Conservation (phyloP, 2,113 vertebrate species). For the Tyrannus savana region DNA sequence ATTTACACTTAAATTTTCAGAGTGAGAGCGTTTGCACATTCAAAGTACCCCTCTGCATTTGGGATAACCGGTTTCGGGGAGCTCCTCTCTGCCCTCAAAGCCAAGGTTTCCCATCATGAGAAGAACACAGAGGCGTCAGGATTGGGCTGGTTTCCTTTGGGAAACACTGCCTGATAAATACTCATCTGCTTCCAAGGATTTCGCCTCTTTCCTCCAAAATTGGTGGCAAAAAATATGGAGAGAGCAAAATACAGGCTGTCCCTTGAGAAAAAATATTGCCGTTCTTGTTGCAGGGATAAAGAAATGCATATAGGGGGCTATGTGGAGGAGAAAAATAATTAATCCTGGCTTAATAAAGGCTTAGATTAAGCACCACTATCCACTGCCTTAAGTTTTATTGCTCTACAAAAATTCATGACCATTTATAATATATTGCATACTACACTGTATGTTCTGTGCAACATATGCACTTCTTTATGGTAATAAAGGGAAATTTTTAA, state of each 20-base stretch:
- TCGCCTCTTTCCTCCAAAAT: fast-evolving
- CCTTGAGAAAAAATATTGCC: background rate
- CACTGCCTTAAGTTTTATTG: background rate
- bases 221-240: background rate
- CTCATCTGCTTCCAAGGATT: background rate
- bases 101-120: background rate
- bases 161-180: background rate
- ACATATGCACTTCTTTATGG: fast-evolving
- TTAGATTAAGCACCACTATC: background rate
- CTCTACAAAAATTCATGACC: background rate
- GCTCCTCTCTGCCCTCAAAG: background rate
- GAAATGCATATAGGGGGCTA: fast-evolving
- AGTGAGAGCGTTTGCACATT: background rate
- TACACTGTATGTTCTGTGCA: background rate
- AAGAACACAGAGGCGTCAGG: background rate
- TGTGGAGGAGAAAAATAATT: background rate
- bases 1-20: background rate
- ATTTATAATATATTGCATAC: background rate
- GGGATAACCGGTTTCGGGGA: background rate
- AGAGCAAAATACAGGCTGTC: background rate
- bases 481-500: background rate
- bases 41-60: background rate
- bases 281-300: background rate
- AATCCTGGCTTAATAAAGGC: background rate
- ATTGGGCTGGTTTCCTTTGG: background rate